A percentile compares a stretch with the other conserved stretches of the same genome.
Conservation (phyloP, 2,113 vertebrate species). For the Labeo rohita region DNA sequence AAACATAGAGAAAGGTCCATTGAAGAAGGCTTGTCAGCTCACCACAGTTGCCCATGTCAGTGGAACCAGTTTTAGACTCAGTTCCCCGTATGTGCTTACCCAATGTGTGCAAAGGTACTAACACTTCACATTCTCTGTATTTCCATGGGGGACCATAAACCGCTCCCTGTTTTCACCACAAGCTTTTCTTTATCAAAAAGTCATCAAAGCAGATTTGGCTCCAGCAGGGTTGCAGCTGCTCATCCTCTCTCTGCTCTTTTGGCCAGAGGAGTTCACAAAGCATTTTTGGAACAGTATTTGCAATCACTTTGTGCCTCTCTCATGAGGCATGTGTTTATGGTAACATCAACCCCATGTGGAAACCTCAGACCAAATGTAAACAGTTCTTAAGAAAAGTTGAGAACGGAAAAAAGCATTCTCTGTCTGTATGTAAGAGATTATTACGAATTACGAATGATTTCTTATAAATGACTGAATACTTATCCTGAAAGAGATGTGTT, state of each 20-base stretch:
- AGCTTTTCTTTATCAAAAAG: not conserved
- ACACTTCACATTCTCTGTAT: too few relatives aligned
- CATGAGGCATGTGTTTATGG: conserved; percentile 5
- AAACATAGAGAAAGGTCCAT: too few relatives aligned
- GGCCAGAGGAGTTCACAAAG: not conserved
- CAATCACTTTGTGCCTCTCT: conserved; percentile 21
- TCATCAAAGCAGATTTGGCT: not conserved
- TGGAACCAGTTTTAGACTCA: too few relatives aligned
- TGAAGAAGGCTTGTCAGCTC: too few relatives aligned
- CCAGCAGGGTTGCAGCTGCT: not conserved
- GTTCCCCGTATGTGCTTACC: too few relatives aligned
- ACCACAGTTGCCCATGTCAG: too few relatives aligned
- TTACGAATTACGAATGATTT: not conserved
- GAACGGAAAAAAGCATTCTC: not conserved
- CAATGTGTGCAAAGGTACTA: too few relatives aligned
- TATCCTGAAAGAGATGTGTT: conserved; percentile 6
- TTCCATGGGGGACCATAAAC: too few relatives aligned
- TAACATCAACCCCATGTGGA: conserved; percentile 7
- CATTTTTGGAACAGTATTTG: not conserved
- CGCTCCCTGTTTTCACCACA: too few relatives aligned
- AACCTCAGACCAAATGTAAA: conserved; percentile 20
- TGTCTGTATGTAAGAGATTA: not conserved
- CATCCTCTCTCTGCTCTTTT: not conserved
- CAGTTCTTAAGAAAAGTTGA: not conserved
- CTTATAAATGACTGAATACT: not conserved